phyloP scores from a whole-genome alignment of 64 coral and sea anemone species.

The Porites lutea region DNA sequence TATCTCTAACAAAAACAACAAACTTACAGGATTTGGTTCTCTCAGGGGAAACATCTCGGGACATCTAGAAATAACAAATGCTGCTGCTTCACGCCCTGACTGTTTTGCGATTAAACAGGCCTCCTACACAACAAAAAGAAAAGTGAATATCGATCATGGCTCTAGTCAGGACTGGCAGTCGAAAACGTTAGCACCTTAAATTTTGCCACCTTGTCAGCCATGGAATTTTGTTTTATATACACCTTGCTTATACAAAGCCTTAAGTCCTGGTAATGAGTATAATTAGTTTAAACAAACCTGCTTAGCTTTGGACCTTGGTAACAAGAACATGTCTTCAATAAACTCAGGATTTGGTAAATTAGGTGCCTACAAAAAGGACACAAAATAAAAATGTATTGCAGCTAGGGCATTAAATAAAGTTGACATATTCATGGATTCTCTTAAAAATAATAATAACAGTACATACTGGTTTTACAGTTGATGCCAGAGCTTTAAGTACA shows the following conservation, averaged over 20 bases:
- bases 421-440: no score
- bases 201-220: no score
- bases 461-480: slow-evolving; percentile 90
- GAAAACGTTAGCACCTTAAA: no score
- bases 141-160: no score
- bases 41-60: slow-evolving; percentile 91
- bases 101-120: slow-evolving; percentile 78
- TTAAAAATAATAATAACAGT: no score
- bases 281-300: neutral
- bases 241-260: no score
- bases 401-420: no score
- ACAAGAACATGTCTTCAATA: slow-evolving; percentile 73
- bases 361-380: slow-evolving; percentile 48
- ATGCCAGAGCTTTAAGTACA: slow-evolving; percentile 86
- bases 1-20: neutral
- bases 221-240: no score
- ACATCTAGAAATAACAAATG: slow-evolving; percentile 90
- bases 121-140: slow-evolving; percentile 47
- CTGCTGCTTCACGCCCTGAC: slow-evolving; percentile 85
- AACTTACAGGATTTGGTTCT: slow-evolving; percentile 94
- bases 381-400: no score
- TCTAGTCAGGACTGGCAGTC: no score
- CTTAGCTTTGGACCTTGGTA: slow-evolving; percentile 54
- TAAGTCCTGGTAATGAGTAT: no score
- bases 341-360: slow-evolving; percentile 74